Conservation (phyloP, 2,797 vertebrate genomes). For the Phalloptychus januarius region DNA sequence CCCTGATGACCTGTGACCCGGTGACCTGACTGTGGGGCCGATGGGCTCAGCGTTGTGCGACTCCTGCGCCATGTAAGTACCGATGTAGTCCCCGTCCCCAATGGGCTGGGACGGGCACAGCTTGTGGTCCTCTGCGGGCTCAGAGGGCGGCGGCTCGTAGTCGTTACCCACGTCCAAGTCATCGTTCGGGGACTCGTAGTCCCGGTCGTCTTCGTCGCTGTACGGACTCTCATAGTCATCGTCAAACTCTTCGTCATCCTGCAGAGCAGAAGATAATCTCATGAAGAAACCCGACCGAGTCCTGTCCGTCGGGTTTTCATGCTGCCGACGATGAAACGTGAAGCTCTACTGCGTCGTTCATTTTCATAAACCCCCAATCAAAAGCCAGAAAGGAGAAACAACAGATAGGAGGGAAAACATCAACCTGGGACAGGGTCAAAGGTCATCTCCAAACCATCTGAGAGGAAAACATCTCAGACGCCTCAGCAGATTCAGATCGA, state of each 20-base stretch:
- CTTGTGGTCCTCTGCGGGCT: slow-evolving; percentile 80
- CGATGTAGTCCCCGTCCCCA: slow-evolving; percentile 83
- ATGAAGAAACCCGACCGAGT: too few relatives aligned
- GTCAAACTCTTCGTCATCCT: slow-evolving; percentile 77
- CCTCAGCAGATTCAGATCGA: neutral
- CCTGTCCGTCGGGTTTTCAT: too few relatives aligned
- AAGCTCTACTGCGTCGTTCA: neutral
- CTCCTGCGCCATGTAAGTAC: neutral
- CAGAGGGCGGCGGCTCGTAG: slow-evolving; percentile 92
- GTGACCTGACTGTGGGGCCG: neutral
- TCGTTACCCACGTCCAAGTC: slow-evolving; percentile 76
- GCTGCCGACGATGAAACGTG: neutral
- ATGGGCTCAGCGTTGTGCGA: too few relatives aligned
- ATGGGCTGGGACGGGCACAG: slow-evolving; percentile 82
- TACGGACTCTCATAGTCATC: slow-evolving; percentile 91
- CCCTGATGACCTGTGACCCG: neutral
- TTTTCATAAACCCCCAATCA: neutral
- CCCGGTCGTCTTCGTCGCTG: slow-evolving; percentile 72
- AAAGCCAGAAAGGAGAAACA: neutral
- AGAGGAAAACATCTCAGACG: too few relatives aligned
- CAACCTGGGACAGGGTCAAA: neutral
- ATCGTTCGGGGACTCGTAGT: slow-evolving; percentile 89
- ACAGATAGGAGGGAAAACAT: neutral
- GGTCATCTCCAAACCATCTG: too few relatives aligned
- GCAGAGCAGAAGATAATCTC: neutral